Percentiles rank a stretch among this genome's conserved stretches.
Conservation (phyloP, 2,888 invertebrate genomes). For the Didymodactylos carnosus region DNA sequence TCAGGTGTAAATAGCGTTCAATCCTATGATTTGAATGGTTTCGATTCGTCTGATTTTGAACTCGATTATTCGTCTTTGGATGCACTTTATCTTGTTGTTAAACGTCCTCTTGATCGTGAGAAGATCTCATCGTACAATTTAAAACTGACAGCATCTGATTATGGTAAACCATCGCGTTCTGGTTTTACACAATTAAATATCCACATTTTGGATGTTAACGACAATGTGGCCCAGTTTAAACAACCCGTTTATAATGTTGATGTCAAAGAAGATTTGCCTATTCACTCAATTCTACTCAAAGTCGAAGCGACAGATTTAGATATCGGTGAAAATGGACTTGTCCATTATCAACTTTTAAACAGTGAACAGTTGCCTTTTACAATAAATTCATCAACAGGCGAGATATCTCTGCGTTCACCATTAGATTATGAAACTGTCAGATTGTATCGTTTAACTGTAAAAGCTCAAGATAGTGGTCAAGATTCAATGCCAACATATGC, state of each 20-base stretch:
- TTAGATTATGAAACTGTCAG: conserved; percentile 1
- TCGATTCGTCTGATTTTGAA: not conserved
- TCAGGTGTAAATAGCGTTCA: not conserved
- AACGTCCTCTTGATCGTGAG: not conserved
- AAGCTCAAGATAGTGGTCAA: conserved; percentile 1
- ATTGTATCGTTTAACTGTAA: conserved; percentile 4
- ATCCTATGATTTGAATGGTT: not conserved
- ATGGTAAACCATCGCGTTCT: not conserved
- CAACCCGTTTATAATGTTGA: not conserved
- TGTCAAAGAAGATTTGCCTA: not conserved
- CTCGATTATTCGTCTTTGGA: not conserved
- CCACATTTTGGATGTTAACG: not conserved
- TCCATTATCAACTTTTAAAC: conserved; percentile 46
- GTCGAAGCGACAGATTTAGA: conserved; percentile 46
- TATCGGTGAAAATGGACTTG: conserved; percentile 41
- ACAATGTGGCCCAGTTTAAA: not conserved
- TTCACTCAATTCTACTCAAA: not conserved
- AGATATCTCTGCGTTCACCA: not conserved
- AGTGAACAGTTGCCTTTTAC: not conserved
- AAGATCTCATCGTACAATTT: not conserved
- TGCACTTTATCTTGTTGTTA: not conserved
- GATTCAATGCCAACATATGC: not conserved
- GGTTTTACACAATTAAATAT: not conserved
- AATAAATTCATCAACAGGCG: conserved; percentile 7
- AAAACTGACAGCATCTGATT: not conserved